phyloP scores from a whole-genome alignment of 2,113 vertebrate genomes.

The Rana temporaria region DNA sequence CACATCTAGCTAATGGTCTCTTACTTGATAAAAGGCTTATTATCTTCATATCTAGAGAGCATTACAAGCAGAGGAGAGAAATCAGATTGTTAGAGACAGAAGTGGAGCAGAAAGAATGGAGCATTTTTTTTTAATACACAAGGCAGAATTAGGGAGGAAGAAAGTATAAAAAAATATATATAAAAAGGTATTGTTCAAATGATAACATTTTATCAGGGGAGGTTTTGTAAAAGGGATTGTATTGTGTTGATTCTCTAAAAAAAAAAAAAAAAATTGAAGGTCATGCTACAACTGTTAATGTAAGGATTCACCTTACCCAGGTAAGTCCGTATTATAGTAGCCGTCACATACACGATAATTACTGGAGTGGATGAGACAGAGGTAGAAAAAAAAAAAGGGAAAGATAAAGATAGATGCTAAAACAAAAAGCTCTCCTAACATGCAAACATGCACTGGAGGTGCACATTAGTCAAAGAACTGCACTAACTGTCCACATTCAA shows the following conservation, averaged over 20 bases:
- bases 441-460: slow-evolving; percentile 89
- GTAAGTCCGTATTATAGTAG: slow-evolving; percentile 99
- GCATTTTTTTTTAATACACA: slow-evolving; percentile 72
- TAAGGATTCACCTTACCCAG: slow-evolving; percentile 94
- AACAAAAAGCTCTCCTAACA: slow-evolving; percentile 88
- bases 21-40: slow-evolving; percentile 99
- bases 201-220: slow-evolving; percentile 73
- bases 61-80: slow-evolving; percentile 98
- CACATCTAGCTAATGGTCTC: slow-evolving; percentile 94
- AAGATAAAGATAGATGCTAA: slow-evolving; percentile 89
- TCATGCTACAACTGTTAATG: slow-evolving; percentile 84
- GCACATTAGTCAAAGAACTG: not conserved
- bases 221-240: slow-evolving; percentile 76
- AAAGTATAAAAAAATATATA: slow-evolving; percentile 27
- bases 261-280: slow-evolving; percentile 71
- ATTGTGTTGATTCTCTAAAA: too few relatives aligned
- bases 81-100: slow-evolving; percentile 92
- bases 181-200: slow-evolving; percentile 54
- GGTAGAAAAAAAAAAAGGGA: slow-evolving; percentile 83
- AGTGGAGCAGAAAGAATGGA: slow-evolving; percentile 84
- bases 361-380: slow-evolving; percentile 90
- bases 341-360: slow-evolving; percentile 99
- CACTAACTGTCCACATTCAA: too few relatives aligned
- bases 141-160: slow-evolving; percentile 79
- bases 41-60: slow-evolving; percentile 99